Evolutionary conservation across 2,797 vertebrate genomes (phyloP), one percentile per base, ranked within the genome.

Genomic region (Gobionotothen gibberifrons): DNA sequence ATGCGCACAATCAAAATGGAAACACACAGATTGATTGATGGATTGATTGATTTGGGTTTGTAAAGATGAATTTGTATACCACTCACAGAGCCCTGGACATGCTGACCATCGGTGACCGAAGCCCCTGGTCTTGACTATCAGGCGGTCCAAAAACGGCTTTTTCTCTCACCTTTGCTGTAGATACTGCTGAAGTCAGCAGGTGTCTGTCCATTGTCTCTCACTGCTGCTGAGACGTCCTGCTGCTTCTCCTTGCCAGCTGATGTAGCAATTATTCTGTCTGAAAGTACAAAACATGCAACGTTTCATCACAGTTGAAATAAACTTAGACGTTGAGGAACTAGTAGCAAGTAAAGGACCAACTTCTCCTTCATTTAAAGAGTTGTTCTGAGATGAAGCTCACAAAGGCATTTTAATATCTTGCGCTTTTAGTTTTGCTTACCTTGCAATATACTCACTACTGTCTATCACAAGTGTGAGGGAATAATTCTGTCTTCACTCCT

Each of bases 141-240:
- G 14, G 0, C 42, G 17, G 59, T 54, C 9, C 49, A 26, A 8
- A 43, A 13, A 15, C 14, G 19, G 14, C 14, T 4, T 2, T 15
- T 11, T 9, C 44, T 36, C 68, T 74, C 68, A 94, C 93, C 91
- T 92, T 90, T 93, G 68, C 91, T 80, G 72, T 91, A 85, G 73
- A 93, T 65, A 70, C n/a, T 76, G 86, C 87, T 88, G 85, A 94
- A 92, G 82, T 93, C 87, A 54, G 17, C 57, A 40, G 65, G 21
- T 2, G 16, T 36, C 16, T 19, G 55, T 54, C 12, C 52, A 26
- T 49, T 44, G n/a, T 65, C 60, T 44, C 26, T 63, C 22, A 43
- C 29, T 32, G 55, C 62, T 32, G 29, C 62, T 19, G 71, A 65
- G 32, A 60, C n/a, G n/a, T n/a, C 64, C 21, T 68, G 58, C 47